A percentile compares a stretch with the other conserved stretches of the same genome.
phyloP scores from a whole-genome alignment of 2,797 vertebrate genomes.

The Mus minutoides region DNA sequence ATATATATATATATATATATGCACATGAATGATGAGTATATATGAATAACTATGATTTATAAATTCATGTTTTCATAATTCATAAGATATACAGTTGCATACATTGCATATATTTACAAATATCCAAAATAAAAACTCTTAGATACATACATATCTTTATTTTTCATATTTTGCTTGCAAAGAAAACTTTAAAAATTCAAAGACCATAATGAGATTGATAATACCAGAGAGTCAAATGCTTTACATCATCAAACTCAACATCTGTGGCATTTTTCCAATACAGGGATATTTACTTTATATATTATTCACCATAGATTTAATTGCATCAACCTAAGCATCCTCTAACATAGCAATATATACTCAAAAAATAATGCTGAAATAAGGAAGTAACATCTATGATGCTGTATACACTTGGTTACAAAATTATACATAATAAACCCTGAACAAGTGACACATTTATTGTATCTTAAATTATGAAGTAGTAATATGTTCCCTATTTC shows the following conservation, averaged over 20 bases:
- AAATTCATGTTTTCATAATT: background rate
- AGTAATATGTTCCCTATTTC: background rate
- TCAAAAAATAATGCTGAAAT: background rate
- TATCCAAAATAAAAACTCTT: background rate
- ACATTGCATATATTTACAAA: background rate
- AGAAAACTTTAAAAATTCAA: background rate
- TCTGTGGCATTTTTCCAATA: background rate
- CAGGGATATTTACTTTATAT: background rate
- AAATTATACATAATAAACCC: background rate
- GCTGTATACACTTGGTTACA: background rate
- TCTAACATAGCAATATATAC: background rate
- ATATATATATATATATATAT: background rate
- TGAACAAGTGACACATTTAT: background rate
- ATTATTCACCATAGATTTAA: background rate
- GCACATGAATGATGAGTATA: background rate
- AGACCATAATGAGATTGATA: background rate
- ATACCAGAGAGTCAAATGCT: background rate
- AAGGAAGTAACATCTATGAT: background rate
- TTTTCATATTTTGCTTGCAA: background rate
- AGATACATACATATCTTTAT: background rate
- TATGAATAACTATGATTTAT: background rate
- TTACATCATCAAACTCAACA: background rate
- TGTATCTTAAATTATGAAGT: background rate
- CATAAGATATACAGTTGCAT: background rate
- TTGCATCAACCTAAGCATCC: background rate